Base-by-base conservation (phyloP, 2,797 vertebrate genomes). In the Eulemur mongoz region DNA sequence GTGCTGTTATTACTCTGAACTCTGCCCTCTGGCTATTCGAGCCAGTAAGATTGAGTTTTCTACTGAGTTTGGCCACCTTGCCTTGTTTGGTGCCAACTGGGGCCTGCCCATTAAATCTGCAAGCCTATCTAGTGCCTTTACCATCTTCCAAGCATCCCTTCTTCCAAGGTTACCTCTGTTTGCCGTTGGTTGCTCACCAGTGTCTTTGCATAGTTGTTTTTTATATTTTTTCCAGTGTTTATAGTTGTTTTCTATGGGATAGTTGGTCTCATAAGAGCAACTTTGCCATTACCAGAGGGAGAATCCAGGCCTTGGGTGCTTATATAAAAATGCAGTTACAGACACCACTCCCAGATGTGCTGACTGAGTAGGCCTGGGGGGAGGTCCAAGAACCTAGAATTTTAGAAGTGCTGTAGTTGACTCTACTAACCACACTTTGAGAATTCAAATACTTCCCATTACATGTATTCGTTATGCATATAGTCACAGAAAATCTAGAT, bases 281-380 rank as follows among this genome's bases (percentile, higher is more conserved):
- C 54, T 70, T 79, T 38, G 12, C 25, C 35, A 52, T 93, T 57
- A 50, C n/a, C 23, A 80, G 63, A 70, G 88, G 45, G 54, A 94
- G 67, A 94, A 91, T 7, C 52, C 5, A 93, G 69, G 82, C 52
- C 48, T 48, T 73, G 4, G 40, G 45, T 75, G 40, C 38, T 63
- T 59, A 70, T 8, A 70, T 63, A 73, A 95, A 97, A 85, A 63
- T 18, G 48, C 32, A 88, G 23, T 25, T 85, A 91, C 73, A 59
- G 52, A 38, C 12, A 4, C 25, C 9, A 57, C 23, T 69, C 27
- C 27, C 38, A 61, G 78, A 81, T 23, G 67, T 5, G 65, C 1
- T 80, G 83, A 87, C 22, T 86, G 23, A 76, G 69, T 7, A 43
- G 50, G 27, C 22, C 8, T 69, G 35, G 2, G 57, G 20, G 17